phyloP scores from a whole-genome alignment of 2,888 invertebrate species.

The Gari tellinella region DNA sequence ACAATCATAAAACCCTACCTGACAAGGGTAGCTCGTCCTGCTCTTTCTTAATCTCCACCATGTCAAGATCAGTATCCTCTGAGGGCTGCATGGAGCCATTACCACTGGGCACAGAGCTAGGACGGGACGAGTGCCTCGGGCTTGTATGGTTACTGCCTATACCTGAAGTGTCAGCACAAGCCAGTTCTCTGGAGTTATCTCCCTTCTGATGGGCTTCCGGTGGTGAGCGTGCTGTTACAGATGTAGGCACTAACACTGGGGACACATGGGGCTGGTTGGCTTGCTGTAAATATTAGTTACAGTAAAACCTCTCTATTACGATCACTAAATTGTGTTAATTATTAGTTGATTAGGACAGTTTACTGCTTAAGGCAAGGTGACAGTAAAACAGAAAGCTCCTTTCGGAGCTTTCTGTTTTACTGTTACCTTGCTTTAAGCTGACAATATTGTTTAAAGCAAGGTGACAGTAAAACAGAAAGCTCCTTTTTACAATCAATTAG shows the following conservation, averaged over 20 bases:
- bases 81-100: constrained; percentile 57
- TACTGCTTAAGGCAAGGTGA: too few relatives aligned
- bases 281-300: not conserved
- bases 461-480: too few relatives aligned
- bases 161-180: constrained; percentile 63
- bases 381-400: too few relatives aligned
- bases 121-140: constrained; percentile 59
- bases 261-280: constrained; percentile 25
- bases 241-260: constrained; percentile 32
- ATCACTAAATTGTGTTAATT: too few relatives aligned
- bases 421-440: too few relatives aligned
- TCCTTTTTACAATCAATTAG: too few relatives aligned
- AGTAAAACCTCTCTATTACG: too few relatives aligned
- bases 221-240: constrained; percentile 38
- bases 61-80: constrained; percentile 61
- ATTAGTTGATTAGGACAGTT: too few relatives aligned
- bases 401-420: too few relatives aligned
- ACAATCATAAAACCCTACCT: constrained; percentile 11
- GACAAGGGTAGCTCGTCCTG: constrained; percentile 34
- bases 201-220: constrained; percentile 37
- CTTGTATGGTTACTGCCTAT: constrained; percentile 61
- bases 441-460: too few relatives aligned
- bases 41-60: constrained; percentile 60
- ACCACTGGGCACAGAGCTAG: constrained; percentile 56
- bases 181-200: constrained; percentile 50